Percentiles rank a stretch among this genome's conserved stretches.
Conservation (phyloP, 2,888 invertebrate genomes). For the Megastigmus dorsalis region DNA sequence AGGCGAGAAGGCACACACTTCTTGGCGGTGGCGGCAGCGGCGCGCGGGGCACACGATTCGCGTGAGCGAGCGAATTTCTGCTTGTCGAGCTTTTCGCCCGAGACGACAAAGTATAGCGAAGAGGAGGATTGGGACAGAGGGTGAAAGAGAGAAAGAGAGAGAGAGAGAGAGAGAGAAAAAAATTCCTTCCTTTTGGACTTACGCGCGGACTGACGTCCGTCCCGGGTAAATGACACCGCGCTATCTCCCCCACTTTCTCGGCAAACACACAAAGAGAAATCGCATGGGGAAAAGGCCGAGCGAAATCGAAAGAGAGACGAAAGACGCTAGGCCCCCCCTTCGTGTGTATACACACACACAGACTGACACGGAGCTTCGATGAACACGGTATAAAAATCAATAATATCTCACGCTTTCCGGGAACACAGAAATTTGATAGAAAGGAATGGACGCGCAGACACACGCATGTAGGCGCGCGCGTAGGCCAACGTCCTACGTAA, state of each 20-base stretch:
- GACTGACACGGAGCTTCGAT: too few relatives aligned
- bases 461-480: not conserved
- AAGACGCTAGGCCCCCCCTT: slow-evolving; percentile 46
- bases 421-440: slow-evolving; percentile 64
- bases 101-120: not conserved
- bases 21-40: slow-evolving; percentile 29
- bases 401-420: slow-evolving; percentile 73
- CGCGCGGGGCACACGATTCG: too few relatives aligned
- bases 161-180: slow-evolving; percentile 16
- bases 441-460: not conserved
- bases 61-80: slow-evolving; percentile 44
- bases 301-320: slow-evolving; percentile 46
- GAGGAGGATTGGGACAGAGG: slow-evolving; percentile 17
- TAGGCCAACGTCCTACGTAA: slow-evolving; percentile 23
- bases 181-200: slow-evolving; percentile 57
- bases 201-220: slow-evolving; percentile 64
- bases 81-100: slow-evolving; percentile 44
- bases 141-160: slow-evolving; percentile 23
- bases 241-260: slow-evolving; percentile 60
- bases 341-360: slow-evolving; percentile 40
- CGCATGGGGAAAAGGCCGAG: slow-evolving; percentile 48
- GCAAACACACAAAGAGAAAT: slow-evolving; percentile 60
- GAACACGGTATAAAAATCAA: slow-evolving; percentile 73
- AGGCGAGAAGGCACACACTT: slow-evolving; percentile 55
- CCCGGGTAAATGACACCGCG: slow-evolving; percentile 69